Conservation (phyloP, 2,888 invertebrate genomes). For the Synergus japonicus region DNA sequence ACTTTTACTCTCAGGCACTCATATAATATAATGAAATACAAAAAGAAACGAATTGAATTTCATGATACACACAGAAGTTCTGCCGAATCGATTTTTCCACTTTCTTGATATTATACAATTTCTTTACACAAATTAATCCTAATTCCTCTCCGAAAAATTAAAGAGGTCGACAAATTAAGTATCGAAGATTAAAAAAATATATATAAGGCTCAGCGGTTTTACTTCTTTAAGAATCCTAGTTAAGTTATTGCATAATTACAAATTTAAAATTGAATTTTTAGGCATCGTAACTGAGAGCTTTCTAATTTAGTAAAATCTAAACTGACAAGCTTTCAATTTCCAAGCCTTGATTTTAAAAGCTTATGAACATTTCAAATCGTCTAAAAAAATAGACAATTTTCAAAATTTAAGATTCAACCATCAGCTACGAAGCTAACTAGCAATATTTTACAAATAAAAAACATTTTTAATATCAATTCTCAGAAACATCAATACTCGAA, state of each 20-base stretch:
- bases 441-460: background rate
- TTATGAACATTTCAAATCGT: background rate
- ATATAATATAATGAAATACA: background rate
- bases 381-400: constrained; percentile 1
- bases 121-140: constrained; percentile 3
- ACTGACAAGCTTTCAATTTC: background rate
- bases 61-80: background rate
- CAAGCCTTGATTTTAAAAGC: background rate
- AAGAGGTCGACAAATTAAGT: background rate
- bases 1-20: too few species aligned
- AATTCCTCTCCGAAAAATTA: background rate
- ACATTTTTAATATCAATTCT: constrained; percentile 4
- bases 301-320: background rate
- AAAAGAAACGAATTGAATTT: constrained; percentile 2
- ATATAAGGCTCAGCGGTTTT: background rate
- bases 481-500: background rate
- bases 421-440: background rate
- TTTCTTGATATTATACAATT: background rate
- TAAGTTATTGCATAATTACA: too few species aligned
- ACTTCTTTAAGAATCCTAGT: background rate
- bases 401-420: background rate
- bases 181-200: background rate
- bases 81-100: background rate
- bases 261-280: background rate
- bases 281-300: background rate